A percentile compares a stretch with the other conserved stretches of the same genome.
These are phyloP conservation scores for Eonycteris spelaea DNA, from an alignment of 2,113 vertebrate species.

Conservation along the genomic window DNA sequence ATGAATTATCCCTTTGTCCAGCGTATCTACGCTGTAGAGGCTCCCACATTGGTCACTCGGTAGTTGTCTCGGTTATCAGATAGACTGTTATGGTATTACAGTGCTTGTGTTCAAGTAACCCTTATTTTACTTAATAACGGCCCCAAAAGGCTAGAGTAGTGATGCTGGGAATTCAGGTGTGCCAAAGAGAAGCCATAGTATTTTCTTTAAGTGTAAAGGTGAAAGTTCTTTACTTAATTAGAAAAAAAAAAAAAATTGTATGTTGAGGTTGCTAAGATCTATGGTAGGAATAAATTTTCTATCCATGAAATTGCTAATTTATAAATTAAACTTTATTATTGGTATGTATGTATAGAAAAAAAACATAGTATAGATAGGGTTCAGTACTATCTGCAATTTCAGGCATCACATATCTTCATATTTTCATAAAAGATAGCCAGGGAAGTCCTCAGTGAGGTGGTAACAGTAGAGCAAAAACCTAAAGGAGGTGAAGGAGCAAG, in stretches of 20 bases:
- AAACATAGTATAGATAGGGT: neutral
- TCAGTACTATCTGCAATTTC: neutral
- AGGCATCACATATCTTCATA: neutral
- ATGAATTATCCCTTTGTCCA: neutral
- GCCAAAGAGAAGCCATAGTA: neutral
- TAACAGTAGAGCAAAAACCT: neutral
- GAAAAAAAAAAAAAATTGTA: neutral
- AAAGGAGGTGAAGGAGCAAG: neutral
- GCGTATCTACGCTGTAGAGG: neutral
- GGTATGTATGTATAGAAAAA: neutral
- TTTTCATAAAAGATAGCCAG: neutral
- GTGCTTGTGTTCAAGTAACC: neutral
- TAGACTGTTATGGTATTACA: neutral
- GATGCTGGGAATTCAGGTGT: neutral
- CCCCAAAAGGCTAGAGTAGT: neutral
- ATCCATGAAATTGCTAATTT: neutral
- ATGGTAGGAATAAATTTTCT: neutral
- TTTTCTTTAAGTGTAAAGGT: neutral
- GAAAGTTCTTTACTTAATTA: neutral
- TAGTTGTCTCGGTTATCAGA: neutral
- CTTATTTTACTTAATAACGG: neutral
- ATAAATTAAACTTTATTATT: neutral
- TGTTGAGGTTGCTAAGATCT: neutral
- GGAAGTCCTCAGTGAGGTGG: neutral
- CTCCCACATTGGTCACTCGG: neutral